Base-by-base conservation (phyloP, 2,797 vertebrate species). In the Bufotes viridis region DNA sequence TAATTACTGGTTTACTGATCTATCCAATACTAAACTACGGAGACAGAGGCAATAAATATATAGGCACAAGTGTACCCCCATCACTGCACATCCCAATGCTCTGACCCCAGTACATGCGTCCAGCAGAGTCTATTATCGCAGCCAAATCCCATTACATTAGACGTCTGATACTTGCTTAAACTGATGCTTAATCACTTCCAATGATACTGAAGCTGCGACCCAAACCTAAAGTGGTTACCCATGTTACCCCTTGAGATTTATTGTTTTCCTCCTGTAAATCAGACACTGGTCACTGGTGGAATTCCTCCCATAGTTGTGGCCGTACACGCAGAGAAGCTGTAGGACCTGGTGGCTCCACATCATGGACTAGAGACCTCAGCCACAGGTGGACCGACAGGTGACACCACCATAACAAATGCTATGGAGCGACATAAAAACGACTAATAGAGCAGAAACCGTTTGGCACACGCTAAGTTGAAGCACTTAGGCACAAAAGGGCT, bases 181-280 rank as follows among this genome's bases (percentile, higher is more conserved):
- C 29, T 58, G 53, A 29, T 78, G 20, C 26, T n/a, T 22, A 80
- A 26, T 60, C 57, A 60, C 58, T 70, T 75, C 61, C 57, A 84
- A 26, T 55, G 61, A 78, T 84, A 83, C 76, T 90, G 82, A 89
- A 92, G 90, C 88, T 91, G 90, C 82, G 84, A 29, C 79, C 58
- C 42, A 53, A 69, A 86, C 65, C 75, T 76, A 92, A 58, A 87
- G 88, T 80, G 86, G 74, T 84, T 88, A 51, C 82, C 82, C 78
- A 63, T 70, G 55, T 76, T 78, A 88, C 75, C 61, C 51, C 87
- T 79, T 86, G 49, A 87, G 86, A 89, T 87, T 87, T 90, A 91
- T 86, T 84, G 76, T 90, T 82, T 80, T 65, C 87, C 86, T 85
- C 61, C 72, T 67, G 86, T 58, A 88, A 87, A 85, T 76, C 69